These are phyloP conservation scores for Cephus pulcher DNA, from an alignment of 2,888 invertebrate species.

Conservation along the genomic window DNA sequence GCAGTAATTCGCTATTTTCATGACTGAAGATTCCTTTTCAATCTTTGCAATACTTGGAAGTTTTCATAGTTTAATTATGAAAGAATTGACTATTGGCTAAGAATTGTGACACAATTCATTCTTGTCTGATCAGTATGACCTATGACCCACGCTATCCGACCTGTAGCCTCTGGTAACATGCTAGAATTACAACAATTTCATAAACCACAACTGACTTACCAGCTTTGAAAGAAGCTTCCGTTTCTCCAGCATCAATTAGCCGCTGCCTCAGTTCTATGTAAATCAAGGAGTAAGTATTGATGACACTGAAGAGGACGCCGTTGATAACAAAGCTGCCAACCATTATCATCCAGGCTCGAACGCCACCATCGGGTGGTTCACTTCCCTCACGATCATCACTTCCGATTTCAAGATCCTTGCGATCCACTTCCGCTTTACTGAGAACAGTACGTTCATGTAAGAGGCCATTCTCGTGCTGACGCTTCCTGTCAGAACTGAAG, in stretches of 20 bases:
- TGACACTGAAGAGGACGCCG: constrained; percentile 90
- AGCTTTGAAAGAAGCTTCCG: constrained; percentile 83
- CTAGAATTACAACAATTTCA: too few relatives aligned
- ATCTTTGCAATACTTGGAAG: too few relatives aligned
- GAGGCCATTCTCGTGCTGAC: too few relatives aligned
- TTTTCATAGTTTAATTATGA: too few relatives aligned
- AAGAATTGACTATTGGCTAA: too few relatives aligned
- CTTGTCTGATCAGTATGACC: too few relatives aligned
- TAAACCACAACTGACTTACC: constrained; percentile 71
- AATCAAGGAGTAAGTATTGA: constrained; percentile 89
- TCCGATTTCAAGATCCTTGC: neutral
- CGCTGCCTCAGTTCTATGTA: constrained; percentile 77
- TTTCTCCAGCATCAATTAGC: constrained; percentile 73
- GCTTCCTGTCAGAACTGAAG: too few relatives aligned
- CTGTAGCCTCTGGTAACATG: too few relatives aligned
- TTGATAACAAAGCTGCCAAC: constrained; percentile 89
- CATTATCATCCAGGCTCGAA: constrained; percentile 85
- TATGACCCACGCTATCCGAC: too few relatives aligned
- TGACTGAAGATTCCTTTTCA: too few relatives aligned
- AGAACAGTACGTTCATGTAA: neutral
- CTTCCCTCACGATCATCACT: neutral
- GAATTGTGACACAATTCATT: too few relatives aligned
- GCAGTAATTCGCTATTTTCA: too few relatives aligned
- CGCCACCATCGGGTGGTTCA: constrained; percentile 80
- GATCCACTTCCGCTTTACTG: neutral